Base-by-base conservation (phyloP, 2,888 invertebrate species). In the Tridacna crocea region DNA sequence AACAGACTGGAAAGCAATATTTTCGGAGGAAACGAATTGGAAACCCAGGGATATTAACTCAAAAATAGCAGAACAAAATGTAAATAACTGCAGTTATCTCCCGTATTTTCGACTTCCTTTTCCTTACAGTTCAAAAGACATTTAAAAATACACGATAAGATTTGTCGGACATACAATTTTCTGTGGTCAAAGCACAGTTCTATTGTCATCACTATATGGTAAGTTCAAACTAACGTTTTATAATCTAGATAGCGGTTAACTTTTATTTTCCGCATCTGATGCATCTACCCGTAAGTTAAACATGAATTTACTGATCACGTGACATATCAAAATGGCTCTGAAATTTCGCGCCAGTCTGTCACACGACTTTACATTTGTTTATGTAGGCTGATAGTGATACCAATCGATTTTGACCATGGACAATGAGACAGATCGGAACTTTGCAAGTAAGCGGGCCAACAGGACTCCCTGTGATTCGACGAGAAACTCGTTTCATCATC, bases 321-420 rank as follows among this genome's bases (percentile, higher is more conserved):
- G 68, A 68, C 36, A 3, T 17, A 6, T 68, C 68, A 68, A 68
- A 46, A 68, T 68, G 68, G 68, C 68, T 46, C 3, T 46, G 68
- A 19, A 46, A 27, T 68, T 68, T 68, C 79, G 79, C 79, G 79
- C 75, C 75, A 79, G 75, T 58, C 66, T 79, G 79, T 79, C 79
- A 79, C 75, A 75, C 26, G 0, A 65, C 2, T 8, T 27, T 36
- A 26, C 2, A 1, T 17, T 19, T 17, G 19, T 65, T 1, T 65
- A 26, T 65, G 11, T 26, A 1, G 27, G 27, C 10, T 27, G 24
- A 13, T 19, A 12, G 0, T 27, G 24, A 13, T 19, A 12, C 26
- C 0, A 36, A 10, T 17, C 11, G 26, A 65, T 36, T 8, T 36
- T 36, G 8, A 65, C 15, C 11, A 65, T 65, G 65, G 24, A 15